Conservation (phyloP, 2,888 invertebrate species). For the Eilema depressum region DNA sequence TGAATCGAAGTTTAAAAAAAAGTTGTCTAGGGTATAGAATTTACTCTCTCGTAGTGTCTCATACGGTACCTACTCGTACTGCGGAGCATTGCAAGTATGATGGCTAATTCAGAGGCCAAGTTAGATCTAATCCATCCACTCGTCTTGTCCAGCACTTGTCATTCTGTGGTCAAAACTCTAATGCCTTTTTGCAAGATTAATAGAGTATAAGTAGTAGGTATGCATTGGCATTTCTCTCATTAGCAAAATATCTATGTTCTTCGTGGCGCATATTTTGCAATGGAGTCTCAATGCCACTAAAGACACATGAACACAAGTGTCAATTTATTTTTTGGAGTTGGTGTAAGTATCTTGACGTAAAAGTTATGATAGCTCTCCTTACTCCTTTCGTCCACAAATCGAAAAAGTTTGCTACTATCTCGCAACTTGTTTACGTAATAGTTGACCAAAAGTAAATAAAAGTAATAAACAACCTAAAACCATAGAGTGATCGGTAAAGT, state of each 20-base stretch:
- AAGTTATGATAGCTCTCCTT: not conserved
- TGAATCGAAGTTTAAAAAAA: too few species aligned
- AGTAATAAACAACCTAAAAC: conserved; percentile 18
- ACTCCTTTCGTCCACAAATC: conserved; percentile 4
- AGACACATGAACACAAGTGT: not conserved
- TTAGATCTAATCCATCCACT: too few species aligned
- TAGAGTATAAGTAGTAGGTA: too few species aligned
- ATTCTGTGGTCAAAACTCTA: too few species aligned
- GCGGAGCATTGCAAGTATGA: not conserved
- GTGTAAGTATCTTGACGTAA: not conserved
- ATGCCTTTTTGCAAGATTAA: too few species aligned
- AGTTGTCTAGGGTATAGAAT: not conserved
- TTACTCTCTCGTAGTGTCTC: too few species aligned
- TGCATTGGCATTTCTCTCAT: too few species aligned
- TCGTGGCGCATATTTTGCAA: not conserved
- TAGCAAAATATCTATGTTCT: not conserved
- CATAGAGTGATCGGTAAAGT: conserved; percentile 24
- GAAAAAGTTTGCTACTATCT: not conserved
- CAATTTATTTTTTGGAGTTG: not conserved
- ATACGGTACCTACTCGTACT: too few species aligned
- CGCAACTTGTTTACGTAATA: not conserved
- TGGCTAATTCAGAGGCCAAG: too few species aligned
- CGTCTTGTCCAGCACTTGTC: too few species aligned
- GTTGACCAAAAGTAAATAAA: not conserved
- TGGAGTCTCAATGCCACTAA: not conserved